Evolutionary conservation across 2,113 vertebrate genomes (phyloP).

Genomic region (Micronisus gabar): DNA sequence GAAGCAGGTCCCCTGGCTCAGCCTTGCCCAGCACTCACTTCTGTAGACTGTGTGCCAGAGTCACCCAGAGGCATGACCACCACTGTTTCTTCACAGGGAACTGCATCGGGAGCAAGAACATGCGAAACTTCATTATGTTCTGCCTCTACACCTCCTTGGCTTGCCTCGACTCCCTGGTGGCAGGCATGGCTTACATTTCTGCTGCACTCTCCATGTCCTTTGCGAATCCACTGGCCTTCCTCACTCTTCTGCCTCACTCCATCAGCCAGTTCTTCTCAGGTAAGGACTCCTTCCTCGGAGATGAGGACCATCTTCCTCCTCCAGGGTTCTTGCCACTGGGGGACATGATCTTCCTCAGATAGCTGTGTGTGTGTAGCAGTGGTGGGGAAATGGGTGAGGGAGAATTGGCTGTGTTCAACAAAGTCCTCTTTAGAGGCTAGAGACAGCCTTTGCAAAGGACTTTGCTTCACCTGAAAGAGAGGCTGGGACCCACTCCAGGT

Average conservation of each 20-base stretch:
- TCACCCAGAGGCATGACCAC: slow-evolving; percentile 94
- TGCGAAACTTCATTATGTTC: slow-evolving; percentile 98
- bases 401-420: not conserved
- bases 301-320: not conserved
- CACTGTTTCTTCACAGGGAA: slow-evolving; percentile 99
- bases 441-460: not conserved
- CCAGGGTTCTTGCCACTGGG: not conserved
- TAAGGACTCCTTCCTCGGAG: slow-evolving; percentile 67
- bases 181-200: slow-evolving; percentile 92
- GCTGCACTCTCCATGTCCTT: slow-evolving; percentile 91
- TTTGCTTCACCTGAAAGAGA: slow-evolving; percentile 9
- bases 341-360: not conserved
- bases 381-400: not conserved
- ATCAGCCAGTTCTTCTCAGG: slow-evolving; percentile 95
- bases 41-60: slow-evolving; percentile 93
- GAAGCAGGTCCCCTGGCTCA: slow-evolving; percentile 54
- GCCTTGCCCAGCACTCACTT: slow-evolving; percentile 80
- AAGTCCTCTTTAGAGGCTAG: not conserved
- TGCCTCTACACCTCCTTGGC: slow-evolving; percentile 94
- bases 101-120: slow-evolving; percentile 95
- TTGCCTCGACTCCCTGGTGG: slow-evolving; percentile 91
- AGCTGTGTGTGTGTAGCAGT: not conserved
- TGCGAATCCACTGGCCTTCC: slow-evolving; percentile 89
- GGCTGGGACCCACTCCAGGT: not conserved
- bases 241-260: slow-evolving; percentile 92